These are phyloP conservation scores for Oncorhynchus tshawytscha DNA, from an alignment of 2,113 vertebrate genomes.

Conservation along the genomic window DNA sequence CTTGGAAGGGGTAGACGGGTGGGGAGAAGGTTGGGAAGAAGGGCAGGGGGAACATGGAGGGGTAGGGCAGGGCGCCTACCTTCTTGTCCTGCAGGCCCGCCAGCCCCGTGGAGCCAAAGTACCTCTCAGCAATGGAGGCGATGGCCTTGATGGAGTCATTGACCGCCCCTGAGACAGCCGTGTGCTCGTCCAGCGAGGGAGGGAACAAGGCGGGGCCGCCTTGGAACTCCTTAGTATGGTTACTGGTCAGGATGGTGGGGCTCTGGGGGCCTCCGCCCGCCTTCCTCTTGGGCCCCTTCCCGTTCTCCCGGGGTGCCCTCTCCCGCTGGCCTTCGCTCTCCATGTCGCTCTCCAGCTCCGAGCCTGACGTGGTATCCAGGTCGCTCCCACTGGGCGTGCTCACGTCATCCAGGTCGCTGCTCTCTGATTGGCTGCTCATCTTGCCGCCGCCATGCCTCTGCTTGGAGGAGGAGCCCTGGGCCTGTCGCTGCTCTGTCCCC, in stretches of 20 bases:
- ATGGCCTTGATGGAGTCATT: conserved; percentile 99
- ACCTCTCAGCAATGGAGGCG: conserved; percentile 99
- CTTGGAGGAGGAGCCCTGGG: conserved; percentile 81
- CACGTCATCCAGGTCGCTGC: conserved; percentile 97
- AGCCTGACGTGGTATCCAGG: conserved; percentile 95
- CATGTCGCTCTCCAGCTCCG: conserved; percentile 96
- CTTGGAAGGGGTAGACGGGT: conserved; percentile 95
- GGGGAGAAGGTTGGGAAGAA: conserved; percentile 99
- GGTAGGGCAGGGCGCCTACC: conserved; percentile 91
- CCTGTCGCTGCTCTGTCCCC: conserved; percentile 75
- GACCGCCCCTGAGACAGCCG: conserved; percentile 95
- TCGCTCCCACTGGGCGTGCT: conserved; percentile 99
- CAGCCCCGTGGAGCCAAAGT: conserved; percentile 98
- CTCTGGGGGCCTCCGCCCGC: conserved; percentile 81
- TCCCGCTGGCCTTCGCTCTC: conserved; percentile 87
- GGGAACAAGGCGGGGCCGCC: conserved; percentile 86
- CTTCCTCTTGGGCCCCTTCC: conserved; percentile 93
- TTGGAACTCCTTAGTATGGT: conserved; percentile 85
- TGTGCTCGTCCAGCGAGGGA: conserved; percentile 92
- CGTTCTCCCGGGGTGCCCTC: conserved; percentile 92
- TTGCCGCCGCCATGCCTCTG: conserved; percentile 79
- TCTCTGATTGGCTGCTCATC: conserved; percentile 97
- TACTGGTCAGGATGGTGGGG: conserved; percentile 81
- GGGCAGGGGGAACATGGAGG: conserved; percentile 96
- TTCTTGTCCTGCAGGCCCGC: conserved; percentile 96